Conservation (phyloP, 2,797 vertebrate species). For the Paedocypris micromegethes region DNA sequence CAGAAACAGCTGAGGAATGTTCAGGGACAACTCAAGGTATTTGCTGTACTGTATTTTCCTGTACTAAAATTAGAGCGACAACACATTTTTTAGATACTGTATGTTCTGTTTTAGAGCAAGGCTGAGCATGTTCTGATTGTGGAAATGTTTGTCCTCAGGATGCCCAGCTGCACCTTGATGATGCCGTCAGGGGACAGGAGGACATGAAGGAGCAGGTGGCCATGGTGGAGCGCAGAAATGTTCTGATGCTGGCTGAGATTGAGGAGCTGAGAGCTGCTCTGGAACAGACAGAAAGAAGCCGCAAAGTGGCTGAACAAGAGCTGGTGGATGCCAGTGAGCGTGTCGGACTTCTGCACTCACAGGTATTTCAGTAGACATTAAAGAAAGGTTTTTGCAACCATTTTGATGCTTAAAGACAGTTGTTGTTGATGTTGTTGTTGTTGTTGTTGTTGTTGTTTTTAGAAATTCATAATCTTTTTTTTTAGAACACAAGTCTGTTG, state of each 20-base stretch:
- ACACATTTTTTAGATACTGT: too few relatives aligned
- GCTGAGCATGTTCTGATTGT: not conserved
- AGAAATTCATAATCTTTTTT: too few relatives aligned
- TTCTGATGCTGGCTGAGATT: conserved; percentile 76
- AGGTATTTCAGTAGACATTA: conserved; percentile 43
- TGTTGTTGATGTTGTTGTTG: too few relatives aligned
- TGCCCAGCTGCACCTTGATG: conserved; percentile 78
- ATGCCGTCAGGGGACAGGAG: conserved; percentile 73
- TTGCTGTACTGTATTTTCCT: conserved; percentile 1
- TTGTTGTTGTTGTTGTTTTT: too few relatives aligned
- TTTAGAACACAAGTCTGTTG: conserved; percentile 74
- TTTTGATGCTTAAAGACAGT: too few relatives aligned
- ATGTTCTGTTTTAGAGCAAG: too few relatives aligned
- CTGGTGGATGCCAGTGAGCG: conserved; percentile 74
- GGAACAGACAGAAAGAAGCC: conserved; percentile 78
- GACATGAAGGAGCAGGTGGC: conserved; percentile 84
- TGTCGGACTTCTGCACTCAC: conserved; percentile 73
- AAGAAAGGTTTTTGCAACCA: too few relatives aligned
- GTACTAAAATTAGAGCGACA: too few relatives aligned
- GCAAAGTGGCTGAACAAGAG: conserved; percentile 79
- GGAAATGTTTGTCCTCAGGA: conserved; percentile 58
- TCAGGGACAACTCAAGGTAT: conserved; percentile 82
- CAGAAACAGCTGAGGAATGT: conserved; percentile 79
- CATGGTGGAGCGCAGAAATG: conserved; percentile 76
- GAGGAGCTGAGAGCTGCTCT: conserved; percentile 77